These are phyloP conservation scores for Tetraodon nigroviridis DNA, from an alignment of 2,113 vertebrate species.

Conservation along the genomic window DNA sequence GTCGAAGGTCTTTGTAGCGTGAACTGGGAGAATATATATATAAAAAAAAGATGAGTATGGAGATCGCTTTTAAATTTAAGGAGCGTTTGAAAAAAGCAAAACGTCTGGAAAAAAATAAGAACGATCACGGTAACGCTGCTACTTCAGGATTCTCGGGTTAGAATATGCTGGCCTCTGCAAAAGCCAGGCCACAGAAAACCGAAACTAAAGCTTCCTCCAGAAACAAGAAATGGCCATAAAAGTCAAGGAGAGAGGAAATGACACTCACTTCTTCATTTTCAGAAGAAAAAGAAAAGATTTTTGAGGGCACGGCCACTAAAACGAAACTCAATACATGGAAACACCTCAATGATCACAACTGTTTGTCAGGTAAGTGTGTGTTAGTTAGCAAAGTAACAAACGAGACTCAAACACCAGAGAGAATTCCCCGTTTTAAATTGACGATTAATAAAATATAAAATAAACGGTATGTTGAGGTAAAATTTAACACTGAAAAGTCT, in stretches of 20 bases:
- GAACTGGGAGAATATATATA: conserved; percentile 36
- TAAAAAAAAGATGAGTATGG: background rate
- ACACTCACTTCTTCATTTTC: conserved; percentile 33
- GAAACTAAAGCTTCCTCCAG: background rate
- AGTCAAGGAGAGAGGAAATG: conserved; percentile 26
- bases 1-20: conserved; percentile 45
- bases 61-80: too few relatives aligned
- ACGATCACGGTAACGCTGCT: background rate
- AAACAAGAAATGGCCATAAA: conserved; percentile 13
- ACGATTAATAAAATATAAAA: too few relatives aligned
- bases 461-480: too few relatives aligned
- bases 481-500: too few relatives aligned
- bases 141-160: background rate
- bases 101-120: background rate
- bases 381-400: too few relatives aligned
- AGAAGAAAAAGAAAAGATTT: background rate
- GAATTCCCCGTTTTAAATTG: too few relatives aligned
- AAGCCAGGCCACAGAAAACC: conserved; percentile 1
- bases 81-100: too few relatives aligned
- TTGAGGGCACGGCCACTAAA: too few relatives aligned
- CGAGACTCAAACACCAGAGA: too few relatives aligned
- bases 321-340: too few relatives aligned
- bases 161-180: conserved; percentile 4
- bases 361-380: too few relatives aligned
- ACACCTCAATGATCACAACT: too few relatives aligned